These are phyloP conservation scores for Koerneria pararmatus DNA, from an alignment of 2,888 invertebrate species.

Conservation along the genomic window DNA sequence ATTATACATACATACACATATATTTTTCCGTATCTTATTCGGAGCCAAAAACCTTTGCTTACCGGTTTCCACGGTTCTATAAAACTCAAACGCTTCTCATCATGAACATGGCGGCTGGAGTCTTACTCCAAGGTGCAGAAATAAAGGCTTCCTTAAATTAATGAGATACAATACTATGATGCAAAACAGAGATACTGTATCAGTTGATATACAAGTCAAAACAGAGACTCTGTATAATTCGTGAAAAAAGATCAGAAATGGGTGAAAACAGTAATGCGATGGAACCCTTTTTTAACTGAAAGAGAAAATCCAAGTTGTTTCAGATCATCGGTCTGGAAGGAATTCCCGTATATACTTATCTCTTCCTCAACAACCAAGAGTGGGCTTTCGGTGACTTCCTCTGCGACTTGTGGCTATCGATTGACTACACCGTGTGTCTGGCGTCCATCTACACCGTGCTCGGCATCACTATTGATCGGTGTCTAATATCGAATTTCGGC, in stretches of 20 bases:
- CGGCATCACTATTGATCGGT: slow-evolving; percentile 90
- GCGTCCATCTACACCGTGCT: slow-evolving; percentile 98
- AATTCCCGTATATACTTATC: slow-evolving; percentile 96
- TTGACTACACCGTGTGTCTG: slow-evolving; percentile 93
- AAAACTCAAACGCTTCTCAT: too few relatives aligned
- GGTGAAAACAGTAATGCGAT: slow-evolving; percentile 19
- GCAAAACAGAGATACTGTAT: background rate
- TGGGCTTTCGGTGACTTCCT: slow-evolving; percentile 94
- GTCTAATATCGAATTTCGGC: too few relatives aligned
- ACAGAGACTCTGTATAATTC: too few relatives aligned
- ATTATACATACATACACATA: too few relatives aligned
- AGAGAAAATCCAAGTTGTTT: too few relatives aligned
- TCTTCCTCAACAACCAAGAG: slow-evolving; percentile 79
- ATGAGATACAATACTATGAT: too few relatives aligned
- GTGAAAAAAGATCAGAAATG: slow-evolving; percentile 2
- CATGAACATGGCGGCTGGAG: too few relatives aligned
- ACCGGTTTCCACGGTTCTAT: too few relatives aligned
- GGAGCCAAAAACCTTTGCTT: too few relatives aligned
- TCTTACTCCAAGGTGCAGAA: too few relatives aligned
- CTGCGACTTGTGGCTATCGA: slow-evolving; percentile 95
- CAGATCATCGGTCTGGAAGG: slow-evolving; percentile 89
- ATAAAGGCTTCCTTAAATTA: too few relatives aligned
- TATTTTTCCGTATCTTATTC: too few relatives aligned
- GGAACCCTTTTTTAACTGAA: background rate
- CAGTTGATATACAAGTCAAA: background rate